Conservation (phyloP, 2,113 vertebrate species). For the Myxocyprinus asiaticus region DNA sequence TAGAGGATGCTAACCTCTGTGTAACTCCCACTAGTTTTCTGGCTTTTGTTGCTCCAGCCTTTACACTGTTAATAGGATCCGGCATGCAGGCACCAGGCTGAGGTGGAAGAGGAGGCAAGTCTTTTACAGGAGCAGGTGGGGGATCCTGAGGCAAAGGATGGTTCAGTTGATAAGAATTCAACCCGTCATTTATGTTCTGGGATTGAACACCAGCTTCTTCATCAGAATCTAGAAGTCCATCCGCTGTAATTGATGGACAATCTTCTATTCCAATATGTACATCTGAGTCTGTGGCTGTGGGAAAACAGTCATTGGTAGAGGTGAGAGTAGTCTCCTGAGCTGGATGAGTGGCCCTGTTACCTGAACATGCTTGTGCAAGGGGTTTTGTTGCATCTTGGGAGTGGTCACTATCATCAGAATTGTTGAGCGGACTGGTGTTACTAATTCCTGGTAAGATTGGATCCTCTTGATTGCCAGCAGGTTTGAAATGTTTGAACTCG, state of each 20-base stretch:
- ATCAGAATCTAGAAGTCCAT: conserved; percentile 75
- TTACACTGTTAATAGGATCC: conserved; percentile 68
- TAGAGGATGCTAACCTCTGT: conserved; percentile 48
- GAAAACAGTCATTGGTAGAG: conserved; percentile 81
- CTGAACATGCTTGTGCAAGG: conserved; percentile 15
- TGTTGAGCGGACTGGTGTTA: conserved; percentile 69
- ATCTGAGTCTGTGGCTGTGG: conserved; percentile 79
- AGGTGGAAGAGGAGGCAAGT: conserved; percentile 72
- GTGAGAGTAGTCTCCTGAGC: conserved; percentile 76
- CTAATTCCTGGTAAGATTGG: conserved; percentile 64
- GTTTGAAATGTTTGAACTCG: conserved; percentile 83
- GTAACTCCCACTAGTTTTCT: conserved; percentile 62
- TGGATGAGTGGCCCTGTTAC: conserved; percentile 19
- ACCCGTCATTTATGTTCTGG: conserved; percentile 49
- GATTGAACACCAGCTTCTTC: conserved; percentile 67
- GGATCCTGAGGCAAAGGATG: conserved; percentile 64
- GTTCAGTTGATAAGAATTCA: conserved; percentile 30
- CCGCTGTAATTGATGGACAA: conserved; percentile 71
- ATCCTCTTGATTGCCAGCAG: conserved; percentile 36
- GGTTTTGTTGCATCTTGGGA: conserved; percentile 76
- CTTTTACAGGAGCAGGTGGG: conserved; percentile 69
- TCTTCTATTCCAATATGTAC: conserved; percentile 67
- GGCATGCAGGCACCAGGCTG: conserved; percentile 82
- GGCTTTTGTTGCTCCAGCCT: conserved; percentile 49
- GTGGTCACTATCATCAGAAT: conserved; percentile 76